phyloP scores from a whole-genome alignment of 2,888 invertebrate species.

The Acanthosepion esculentum region DNA sequence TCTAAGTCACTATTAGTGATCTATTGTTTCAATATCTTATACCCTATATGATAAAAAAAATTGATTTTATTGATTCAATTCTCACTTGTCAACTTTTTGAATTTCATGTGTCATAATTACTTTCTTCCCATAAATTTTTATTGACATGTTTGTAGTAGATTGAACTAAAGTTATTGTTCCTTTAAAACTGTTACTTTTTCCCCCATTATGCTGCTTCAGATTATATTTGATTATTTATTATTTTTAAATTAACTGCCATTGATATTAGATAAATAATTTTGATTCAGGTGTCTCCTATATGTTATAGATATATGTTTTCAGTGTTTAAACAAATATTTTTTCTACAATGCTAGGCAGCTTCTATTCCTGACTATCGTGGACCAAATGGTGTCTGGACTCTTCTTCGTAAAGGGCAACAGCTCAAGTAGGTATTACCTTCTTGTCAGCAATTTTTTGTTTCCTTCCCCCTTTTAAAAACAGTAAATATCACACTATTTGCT shows the following conservation, averaged over 20 bases:
- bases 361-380: slow-evolving; percentile 96
- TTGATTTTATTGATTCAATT: no score
- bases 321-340: background rate
- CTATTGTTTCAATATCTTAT: no score
- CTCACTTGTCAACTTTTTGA: no score
- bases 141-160: no score
- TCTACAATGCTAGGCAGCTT: slow-evolving; percentile 67
- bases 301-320: background rate
- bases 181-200: no score
- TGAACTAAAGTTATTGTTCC: no score
- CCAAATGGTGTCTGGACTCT: slow-evolving; percentile 98
- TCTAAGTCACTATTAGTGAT: no score
- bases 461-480: background rate
- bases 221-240: background rate
- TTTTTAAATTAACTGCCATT: background rate
- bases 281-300: background rate
- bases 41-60: no score
- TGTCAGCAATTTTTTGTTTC: background rate
- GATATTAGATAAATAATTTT: background rate
- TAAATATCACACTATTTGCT: background rate
- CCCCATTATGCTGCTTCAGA: no score
- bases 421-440: slow-evolving; percentile 60
- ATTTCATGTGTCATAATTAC: no score
- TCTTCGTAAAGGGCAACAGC: slow-evolving; percentile 86
- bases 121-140: no score